These are phyloP conservation scores for Diachasmimorpha longicaudata DNA, from an alignment of 1,140 invertebrate genomes.

Conservation along the genomic window DNA sequence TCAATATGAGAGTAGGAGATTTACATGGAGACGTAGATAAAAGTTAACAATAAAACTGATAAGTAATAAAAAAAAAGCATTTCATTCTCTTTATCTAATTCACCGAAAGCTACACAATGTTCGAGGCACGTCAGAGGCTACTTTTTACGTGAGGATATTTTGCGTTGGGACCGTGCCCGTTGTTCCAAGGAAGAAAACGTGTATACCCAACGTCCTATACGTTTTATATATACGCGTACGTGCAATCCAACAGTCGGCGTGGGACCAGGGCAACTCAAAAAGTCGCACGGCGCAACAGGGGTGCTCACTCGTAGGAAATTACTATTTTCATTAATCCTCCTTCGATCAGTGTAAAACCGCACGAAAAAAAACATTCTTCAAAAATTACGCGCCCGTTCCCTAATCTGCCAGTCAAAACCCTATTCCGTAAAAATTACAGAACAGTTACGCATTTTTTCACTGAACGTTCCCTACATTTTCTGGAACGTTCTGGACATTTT, in stretches of 20 bases:
- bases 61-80: background rate
- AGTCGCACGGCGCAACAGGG: constrained; percentile 58
- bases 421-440: too few species aligned
- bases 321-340: background rate
- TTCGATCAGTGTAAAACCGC: background rate
- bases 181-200: constrained; percentile 31
- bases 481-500: too few species aligned
- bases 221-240: constrained; percentile 35
- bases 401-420: too few species aligned
- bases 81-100: background rate
- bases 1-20: too few species aligned
- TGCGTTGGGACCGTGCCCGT: constrained; percentile 11
- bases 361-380: too few species aligned
- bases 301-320: constrained; percentile 44
- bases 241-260: constrained; percentile 53
- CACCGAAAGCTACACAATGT: background rate
- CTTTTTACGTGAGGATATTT: constrained; percentile 27
- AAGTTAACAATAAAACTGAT: background rate
- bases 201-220: constrained; percentile 31
- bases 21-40: background rate
- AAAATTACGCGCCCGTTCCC: too few species aligned
- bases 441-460: too few species aligned
- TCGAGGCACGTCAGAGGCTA: background rate
- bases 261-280: constrained; percentile 60
- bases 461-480: too few species aligned